Evolutionary conservation across 2,113 vertebrate species (phyloP), one percentile per base, ranked within the genome.

Genomic region (Haliaeetus leucogaster): DNA sequence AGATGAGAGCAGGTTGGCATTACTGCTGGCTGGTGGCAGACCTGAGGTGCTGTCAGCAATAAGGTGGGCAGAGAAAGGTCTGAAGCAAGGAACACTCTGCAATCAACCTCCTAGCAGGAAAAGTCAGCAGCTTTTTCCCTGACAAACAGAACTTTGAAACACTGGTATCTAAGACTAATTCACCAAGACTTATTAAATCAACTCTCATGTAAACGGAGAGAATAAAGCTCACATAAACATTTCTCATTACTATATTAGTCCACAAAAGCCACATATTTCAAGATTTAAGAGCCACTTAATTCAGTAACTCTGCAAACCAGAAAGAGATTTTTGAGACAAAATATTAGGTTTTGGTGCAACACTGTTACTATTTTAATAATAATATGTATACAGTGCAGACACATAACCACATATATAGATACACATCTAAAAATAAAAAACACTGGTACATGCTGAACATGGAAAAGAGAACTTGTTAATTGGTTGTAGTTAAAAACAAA

Each of bases 31-130:
- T 43, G 12, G 19, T 11, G 10, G 19, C 19, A 82, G 48, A 71
- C 13, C 16, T 50, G 8, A 9, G 0, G 1, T 38, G 17, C 6
- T 71, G 29, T 14, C 47, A 82, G 2, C 13, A 67, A 11, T 6
- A 42, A n/a, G 8, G 11, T 8, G 13, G 15, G 8, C 12, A 92
- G 79, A 63, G 17, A 65, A 29, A 87, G 2, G 6, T 76, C 40
- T 66, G 47, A 79, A 91, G 8, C 11, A 82, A 74, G 50, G 43
- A 82, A 9, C 16, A 27, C 11, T 67, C 34, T 79, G 11, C 10
- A 66, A 62, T 5, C 21, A 63, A 9, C 13, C 8, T 42, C 13
- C 14, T 38, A 67, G 20, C 7, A 90, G n/a, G 32, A 92, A 58
- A 66, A 78, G 13, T 56, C 67, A 87, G 3, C 11, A 84, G 6